Evolutionary conservation across 1,140 invertebrate genomes (phyloP).

Genomic region (Listronotus bonariensis): DNA sequence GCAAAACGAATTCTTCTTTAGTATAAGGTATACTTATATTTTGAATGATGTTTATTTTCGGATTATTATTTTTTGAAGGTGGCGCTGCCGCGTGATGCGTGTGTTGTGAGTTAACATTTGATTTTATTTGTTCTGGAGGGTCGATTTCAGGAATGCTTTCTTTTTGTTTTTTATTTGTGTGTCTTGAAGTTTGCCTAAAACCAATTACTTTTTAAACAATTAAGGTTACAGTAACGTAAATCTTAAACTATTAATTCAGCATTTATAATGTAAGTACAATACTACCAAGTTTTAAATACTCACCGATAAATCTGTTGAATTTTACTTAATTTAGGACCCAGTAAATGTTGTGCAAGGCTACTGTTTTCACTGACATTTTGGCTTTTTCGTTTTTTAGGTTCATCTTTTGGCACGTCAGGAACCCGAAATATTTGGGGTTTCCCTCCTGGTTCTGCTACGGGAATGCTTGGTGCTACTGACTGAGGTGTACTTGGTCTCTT

Average conservation of each 20-base stretch:
- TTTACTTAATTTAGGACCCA: constrained; percentile 51
- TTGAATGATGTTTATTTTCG: constrained; percentile 47
- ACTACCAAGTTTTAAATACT: constrained; percentile 3
- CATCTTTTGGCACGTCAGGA: constrained; percentile 48
- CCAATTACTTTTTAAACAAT: too few species aligned
- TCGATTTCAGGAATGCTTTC: constrained; percentile 40
- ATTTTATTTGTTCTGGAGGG: constrained; percentile 25
- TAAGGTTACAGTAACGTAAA: too few species aligned
- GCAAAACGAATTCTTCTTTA: constrained; percentile 13
- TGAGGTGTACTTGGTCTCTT: constrained; percentile 40
- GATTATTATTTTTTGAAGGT: constrained; percentile 12
- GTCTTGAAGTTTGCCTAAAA: constrained; percentile 26
- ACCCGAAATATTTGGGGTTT: constrained; percentile 43
- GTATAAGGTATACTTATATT: constrained; percentile 40
- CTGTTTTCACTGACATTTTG: constrained; percentile 43
- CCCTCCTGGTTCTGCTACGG: constrained; percentile 30
- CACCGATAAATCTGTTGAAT: constrained; percentile 55
- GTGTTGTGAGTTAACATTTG: constrained; percentile 9
- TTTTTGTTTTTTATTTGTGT: constrained; percentile 9
- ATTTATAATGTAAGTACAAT: too few species aligned
- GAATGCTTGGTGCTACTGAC: constrained; percentile 14
- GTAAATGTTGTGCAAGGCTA: constrained; percentile 48
- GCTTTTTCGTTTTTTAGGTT: constrained; percentile 51
- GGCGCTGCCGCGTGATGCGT: constrained; percentile 2
- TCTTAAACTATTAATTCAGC: too few species aligned